phyloP scores from a whole-genome alignment of 1,140 invertebrate species.

The Gryon sp. region DNA sequence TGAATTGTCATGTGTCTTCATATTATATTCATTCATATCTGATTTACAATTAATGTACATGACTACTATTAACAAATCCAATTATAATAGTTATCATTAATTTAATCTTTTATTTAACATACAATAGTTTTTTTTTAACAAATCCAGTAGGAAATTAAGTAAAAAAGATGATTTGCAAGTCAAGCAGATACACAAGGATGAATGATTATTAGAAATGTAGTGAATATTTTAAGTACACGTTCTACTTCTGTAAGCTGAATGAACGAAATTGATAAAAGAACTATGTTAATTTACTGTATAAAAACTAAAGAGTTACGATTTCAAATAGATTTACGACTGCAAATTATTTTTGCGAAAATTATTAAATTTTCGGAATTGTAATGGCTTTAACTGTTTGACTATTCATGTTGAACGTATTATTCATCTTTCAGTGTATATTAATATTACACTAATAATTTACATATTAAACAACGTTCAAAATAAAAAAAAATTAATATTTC shows the following conservation, averaged over 20 bases:
- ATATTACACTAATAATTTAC: no score
- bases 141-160: slow-evolving; percentile 27
- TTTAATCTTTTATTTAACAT: slow-evolving; percentile 52
- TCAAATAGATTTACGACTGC: no score
- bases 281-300: not conserved
- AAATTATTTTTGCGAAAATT: no score
- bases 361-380: no score
- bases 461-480: no score
- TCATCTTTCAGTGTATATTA: no score
- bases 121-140: slow-evolving; percentile 47
- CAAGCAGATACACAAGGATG: slow-evolving; percentile 34
- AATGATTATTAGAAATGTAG: slow-evolving; percentile 34
- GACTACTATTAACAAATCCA: slow-evolving; percentile 3
- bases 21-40: not conserved
- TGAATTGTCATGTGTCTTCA: slow-evolving; percentile 2
- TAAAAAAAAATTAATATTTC: no score
- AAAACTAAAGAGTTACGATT: not conserved
- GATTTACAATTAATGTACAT: slow-evolving; percentile 12
- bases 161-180: slow-evolving; percentile 49
- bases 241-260: slow-evolving; percentile 19
- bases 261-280: slow-evolving; percentile 33
- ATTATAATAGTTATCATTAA: slow-evolving; percentile 43
- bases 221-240: slow-evolving; percentile 34
- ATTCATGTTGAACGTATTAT: no score
- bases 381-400: no score